Conservation (phyloP, 2,888 invertebrate genomes). For the Drosophila merina region DNA sequence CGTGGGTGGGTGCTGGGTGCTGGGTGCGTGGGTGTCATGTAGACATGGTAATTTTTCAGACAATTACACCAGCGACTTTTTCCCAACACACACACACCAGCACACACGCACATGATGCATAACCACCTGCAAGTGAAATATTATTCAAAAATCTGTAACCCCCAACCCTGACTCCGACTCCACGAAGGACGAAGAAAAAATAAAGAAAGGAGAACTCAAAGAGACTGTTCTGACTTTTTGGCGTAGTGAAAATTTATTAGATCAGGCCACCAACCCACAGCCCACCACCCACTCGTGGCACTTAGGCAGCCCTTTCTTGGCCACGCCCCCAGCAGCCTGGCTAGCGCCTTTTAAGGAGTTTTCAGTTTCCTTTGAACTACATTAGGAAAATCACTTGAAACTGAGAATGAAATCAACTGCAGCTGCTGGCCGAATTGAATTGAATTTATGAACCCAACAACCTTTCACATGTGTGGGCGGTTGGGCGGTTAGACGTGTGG, state of each 20-base stretch:
- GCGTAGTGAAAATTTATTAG: constrained; percentile 54
- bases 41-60: constrained; percentile 77
- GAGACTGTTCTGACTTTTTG: constrained; percentile 8
- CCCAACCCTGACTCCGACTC: constrained; percentile 9
- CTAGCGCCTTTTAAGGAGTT: constrained; percentile 2
- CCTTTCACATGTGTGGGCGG: constrained; percentile 5
- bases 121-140: constrained; percentile 73
- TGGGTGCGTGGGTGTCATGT: constrained; percentile 66
- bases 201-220: constrained; percentile 6
- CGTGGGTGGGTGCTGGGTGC: constrained; percentile 61
- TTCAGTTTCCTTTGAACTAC: constrained; percentile 47
- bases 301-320: constrained; percentile 42
- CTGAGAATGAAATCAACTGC: constrained; percentile 61
- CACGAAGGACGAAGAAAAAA: not conserved
- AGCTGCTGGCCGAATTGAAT: constrained; percentile 76
- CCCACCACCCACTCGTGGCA: constrained; percentile 22
- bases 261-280: constrained; percentile 9
- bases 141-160: constrained; percentile 77
- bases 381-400: constrained; percentile 55
- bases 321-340: not conserved
- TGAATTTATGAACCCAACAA: constrained; percentile 66
- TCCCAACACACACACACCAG: constrained; percentile 6
- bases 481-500: constrained; percentile 9
- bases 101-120: constrained; percentile 62
- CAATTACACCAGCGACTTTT: constrained; percentile 59